Evolutionary conservation across 2,113 vertebrate species (phyloP).

Genomic region (Symphodus melops): DNA sequence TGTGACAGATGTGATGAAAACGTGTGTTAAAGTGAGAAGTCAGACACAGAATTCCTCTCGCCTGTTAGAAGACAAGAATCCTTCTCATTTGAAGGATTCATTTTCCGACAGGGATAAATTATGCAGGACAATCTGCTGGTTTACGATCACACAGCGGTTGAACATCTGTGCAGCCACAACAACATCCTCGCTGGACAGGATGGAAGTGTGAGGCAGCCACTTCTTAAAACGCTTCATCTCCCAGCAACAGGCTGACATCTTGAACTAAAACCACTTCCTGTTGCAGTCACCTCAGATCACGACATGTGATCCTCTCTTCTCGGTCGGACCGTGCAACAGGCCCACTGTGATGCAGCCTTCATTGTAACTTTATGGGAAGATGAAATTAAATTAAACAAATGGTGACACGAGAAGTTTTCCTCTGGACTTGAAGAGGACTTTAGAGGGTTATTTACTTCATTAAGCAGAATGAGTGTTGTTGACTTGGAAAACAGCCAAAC

Average conservation of each 20-base stretch:
- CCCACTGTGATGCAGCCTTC: too few species aligned
- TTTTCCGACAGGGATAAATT: conserved; percentile 2
- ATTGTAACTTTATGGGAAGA: not conserved
- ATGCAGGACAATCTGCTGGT: conserved; percentile 18
- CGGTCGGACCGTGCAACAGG: too few species aligned
- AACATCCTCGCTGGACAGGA: not conserved
- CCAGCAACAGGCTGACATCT: too few species aligned
- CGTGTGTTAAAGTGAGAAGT: not conserved
- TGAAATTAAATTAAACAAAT: not conserved
- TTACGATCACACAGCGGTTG: not conserved
- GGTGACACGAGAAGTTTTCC: not conserved
- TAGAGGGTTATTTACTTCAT: not conserved
- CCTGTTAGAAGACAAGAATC: too few species aligned
- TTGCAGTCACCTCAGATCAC: not conserved
- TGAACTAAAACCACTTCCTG: too few species aligned
- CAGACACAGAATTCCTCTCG: not conserved
- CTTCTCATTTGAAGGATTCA: not conserved
- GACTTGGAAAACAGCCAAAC: not conserved
- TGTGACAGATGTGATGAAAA: not conserved
- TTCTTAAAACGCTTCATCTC: not conserved
- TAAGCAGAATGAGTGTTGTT: not conserved
- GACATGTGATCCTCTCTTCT: not conserved
- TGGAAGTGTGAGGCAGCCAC: not conserved
- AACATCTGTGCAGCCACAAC: conserved; percentile 9
- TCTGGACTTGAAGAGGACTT: not conserved